Conservation (phyloP, 2,888 invertebrate genomes). For the Rutpela maculata region DNA sequence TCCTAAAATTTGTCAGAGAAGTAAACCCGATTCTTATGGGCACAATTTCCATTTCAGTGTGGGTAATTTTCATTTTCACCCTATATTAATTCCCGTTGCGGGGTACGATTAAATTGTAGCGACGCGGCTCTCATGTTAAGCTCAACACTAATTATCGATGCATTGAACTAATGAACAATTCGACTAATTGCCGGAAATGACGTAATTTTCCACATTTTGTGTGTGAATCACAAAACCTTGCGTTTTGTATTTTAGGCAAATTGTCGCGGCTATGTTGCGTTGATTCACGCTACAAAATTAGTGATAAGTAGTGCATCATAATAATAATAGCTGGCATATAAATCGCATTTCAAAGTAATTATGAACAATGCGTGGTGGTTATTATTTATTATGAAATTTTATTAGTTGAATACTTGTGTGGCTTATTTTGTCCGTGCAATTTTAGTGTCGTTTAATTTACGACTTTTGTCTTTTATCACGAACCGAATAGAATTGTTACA, state of each 20-base stretch:
- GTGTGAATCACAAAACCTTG: conserved; percentile 61
- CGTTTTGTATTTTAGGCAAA: conserved; percentile 62
- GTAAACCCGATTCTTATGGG: neutral
- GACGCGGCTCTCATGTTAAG: conserved; percentile 46
- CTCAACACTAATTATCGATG: conserved; percentile 68
- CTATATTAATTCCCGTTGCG: neutral
- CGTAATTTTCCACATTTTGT: conserved; percentile 65
- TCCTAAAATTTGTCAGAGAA: neutral
- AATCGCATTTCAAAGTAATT: conserved; percentile 34
- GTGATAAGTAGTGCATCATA: conserved; percentile 61
- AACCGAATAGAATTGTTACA: conserved; percentile 29
- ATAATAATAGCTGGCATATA: conserved; percentile 31
- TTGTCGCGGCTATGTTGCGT: conserved; percentile 52
- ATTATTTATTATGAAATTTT: conserved; percentile 39
- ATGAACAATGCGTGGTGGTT: conserved; percentile 36
- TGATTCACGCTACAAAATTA: conserved; percentile 61
- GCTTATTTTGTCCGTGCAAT: conserved; percentile 33
- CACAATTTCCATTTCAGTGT: neutral
- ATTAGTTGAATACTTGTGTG: conserved; percentile 27
- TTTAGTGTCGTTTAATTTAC: conserved; percentile 34
- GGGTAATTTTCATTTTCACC: conserved; percentile 6
- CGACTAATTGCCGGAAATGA: conserved; percentile 70
- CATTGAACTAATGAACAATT: conserved; percentile 71
- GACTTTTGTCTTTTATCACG: conserved; percentile 40
- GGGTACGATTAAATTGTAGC: conserved; percentile 46